Conservation (phyloP, 53 echinoderm and acorn worm species). For the Crossaster papposus region DNA sequence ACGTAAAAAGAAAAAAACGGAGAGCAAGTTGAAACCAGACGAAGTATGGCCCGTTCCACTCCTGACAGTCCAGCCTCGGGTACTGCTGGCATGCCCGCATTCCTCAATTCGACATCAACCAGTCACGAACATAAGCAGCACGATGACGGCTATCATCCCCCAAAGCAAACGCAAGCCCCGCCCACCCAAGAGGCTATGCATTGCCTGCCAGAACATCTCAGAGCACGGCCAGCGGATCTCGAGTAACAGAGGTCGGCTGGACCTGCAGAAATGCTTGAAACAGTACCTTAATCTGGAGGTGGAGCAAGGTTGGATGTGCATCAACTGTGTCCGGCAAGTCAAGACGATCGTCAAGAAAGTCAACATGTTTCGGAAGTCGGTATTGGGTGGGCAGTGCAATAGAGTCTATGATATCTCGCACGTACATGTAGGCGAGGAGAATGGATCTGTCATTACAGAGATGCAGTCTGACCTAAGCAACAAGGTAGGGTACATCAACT, state of each 20-base stretch:
- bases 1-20: not conserved
- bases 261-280: not conserved
- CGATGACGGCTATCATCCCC: not conserved
- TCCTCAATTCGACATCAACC: not conserved
- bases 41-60: not conserved
- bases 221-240: not conserved
- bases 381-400: not conserved
- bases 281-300: not conserved
- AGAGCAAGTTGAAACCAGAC: not conserved
- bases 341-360: conserved; percentile 1
- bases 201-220: not conserved
- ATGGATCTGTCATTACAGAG: not conserved
- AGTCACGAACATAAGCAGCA: not conserved
- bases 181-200: not conserved
- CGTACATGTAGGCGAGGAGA: not conserved
- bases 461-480: not conserved
- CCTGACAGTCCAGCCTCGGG: not conserved
- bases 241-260: not conserved
- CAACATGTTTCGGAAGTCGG: not conserved
- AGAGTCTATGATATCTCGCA: not conserved
- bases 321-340: not conserved
- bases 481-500: not conserved
- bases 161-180: not conserved
- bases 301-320: not conserved
- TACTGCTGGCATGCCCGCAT: not conserved